Percentiles rank a stretch among this genome's conserved stretches.
These are phyloP conservation scores for Lepeophtheirus salmonis DNA, from an alignment of 1,140 invertebrate species.

Conservation along the genomic window DNA sequence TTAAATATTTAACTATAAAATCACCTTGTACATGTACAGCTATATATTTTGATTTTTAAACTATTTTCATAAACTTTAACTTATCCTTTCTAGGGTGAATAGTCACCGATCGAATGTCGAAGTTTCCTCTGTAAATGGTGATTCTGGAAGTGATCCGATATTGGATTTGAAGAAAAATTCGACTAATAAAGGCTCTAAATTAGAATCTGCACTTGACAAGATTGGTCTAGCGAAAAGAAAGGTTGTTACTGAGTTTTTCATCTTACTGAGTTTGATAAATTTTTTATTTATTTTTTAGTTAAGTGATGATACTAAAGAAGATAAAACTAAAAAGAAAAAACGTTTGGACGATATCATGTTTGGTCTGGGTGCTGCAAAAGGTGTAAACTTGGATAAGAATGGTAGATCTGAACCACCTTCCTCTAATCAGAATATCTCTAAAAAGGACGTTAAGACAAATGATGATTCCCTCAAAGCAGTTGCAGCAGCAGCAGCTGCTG, in stretches of 20 bases:
- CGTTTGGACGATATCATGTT: conserved; percentile 17
- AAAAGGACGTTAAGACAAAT: not conserved
- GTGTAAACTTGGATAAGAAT: conserved; percentile 13
- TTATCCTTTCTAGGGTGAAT: not conserved
- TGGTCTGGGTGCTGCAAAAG: conserved; percentile 15
- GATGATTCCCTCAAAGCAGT: not conserved
- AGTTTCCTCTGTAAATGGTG: not conserved
- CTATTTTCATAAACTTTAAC: not conserved
- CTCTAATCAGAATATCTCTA: not conserved
- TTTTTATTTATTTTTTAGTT: conserved; percentile 1
- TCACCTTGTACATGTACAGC: no score
- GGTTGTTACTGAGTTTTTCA: not conserved
- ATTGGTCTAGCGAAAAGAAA: conserved; percentile 17
- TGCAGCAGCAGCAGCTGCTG: not conserved
- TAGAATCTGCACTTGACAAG: conserved; percentile 16
- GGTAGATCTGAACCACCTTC: not conserved
- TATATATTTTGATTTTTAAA: no score
- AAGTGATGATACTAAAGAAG: conserved; percentile 8
- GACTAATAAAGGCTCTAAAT: conserved; percentile 9
- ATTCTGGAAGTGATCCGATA: not conserved
- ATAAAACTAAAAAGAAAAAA: conserved; percentile 19
- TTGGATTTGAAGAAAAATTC: not conserved
- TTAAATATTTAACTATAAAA: no score
- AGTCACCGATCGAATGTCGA: conserved; percentile 3
- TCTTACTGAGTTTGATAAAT: not conserved